These are phyloP conservation scores for Andrena camellia DNA, from an alignment of 2,888 invertebrate species.

Conservation along the genomic window DNA sequence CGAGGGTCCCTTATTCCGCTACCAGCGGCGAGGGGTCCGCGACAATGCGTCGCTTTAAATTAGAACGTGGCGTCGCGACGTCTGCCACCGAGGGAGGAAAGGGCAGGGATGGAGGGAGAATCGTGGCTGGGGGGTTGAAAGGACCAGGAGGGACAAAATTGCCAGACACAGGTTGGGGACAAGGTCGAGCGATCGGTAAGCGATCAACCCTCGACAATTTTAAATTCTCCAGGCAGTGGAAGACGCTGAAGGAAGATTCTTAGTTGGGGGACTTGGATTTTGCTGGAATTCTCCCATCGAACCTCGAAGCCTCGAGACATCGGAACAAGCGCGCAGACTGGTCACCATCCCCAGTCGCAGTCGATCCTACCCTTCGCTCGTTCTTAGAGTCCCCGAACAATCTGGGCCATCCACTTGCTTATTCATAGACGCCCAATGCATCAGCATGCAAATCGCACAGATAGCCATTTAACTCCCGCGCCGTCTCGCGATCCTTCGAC, in stretches of 20 bases:
- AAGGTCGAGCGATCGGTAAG: conserved; percentile 68
- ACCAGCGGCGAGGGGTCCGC: conserved; percentile 61
- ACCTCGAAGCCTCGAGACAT: background rate
- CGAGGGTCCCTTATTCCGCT: conserved; percentile 62
- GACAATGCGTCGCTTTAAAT: conserved; percentile 77
- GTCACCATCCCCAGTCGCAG: no score
- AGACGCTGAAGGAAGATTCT: conserved; percentile 27
- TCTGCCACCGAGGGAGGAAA: background rate
- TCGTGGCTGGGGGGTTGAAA: background rate
- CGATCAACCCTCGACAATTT: conserved; percentile 68
- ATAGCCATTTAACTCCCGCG: no score
- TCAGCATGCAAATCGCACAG: background rate
- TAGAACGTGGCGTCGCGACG: conserved; percentile 63
- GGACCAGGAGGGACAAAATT: conserved; percentile 64
- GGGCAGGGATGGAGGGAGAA: background rate
- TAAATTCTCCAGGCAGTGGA: conserved; percentile 60
- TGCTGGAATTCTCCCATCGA: background rate
- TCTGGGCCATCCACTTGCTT: background rate
- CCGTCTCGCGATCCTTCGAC: no score
- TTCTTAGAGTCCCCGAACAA: background rate
- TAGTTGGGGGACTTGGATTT: background rate
- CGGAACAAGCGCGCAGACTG: background rate
- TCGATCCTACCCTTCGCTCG: background rate
- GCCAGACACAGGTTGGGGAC: conserved; percentile 57
- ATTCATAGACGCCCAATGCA: background rate